Conservation (phyloP, 1,140 invertebrate species). For the Neotoxoptera formosana region DNA sequence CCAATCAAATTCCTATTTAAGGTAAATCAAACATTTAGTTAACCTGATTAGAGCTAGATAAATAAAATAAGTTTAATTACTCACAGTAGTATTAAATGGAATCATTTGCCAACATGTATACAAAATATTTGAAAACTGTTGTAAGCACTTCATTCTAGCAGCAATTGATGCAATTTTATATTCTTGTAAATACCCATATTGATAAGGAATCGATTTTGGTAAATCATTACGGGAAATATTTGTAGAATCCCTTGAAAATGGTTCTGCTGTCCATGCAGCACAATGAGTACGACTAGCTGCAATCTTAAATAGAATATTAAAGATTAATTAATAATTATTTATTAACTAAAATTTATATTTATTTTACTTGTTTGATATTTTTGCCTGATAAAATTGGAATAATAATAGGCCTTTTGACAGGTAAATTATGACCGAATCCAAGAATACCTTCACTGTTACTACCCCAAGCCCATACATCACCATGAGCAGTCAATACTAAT, state of each 20-base stretch:
- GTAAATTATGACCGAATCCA: constrained; percentile 68
- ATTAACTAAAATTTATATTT: background rate
- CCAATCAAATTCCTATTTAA: constrained; percentile 63
- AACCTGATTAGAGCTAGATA: background rate
- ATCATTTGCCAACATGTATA: constrained; percentile 72
- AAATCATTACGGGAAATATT: constrained; percentile 67
- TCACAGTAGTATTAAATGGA: constrained; percentile 65
- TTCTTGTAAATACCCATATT: constrained; percentile 69
- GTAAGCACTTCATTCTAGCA: constrained; percentile 69
- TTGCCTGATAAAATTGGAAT: constrained; percentile 68
- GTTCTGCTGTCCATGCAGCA: constrained; percentile 71
- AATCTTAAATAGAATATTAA: constrained; percentile 64
- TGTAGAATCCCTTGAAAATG: constrained; percentile 64
- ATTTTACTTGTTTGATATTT: constrained; percentile 68
- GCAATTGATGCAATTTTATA: constrained; percentile 67
- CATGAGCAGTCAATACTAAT: constrained; percentile 68
- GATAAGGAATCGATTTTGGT: constrained; percentile 68
- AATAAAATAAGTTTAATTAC: background rate
- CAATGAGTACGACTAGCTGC: constrained; percentile 72
- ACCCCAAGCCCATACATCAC: constrained; percentile 74
- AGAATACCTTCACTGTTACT: constrained; percentile 73
- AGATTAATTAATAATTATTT: constrained; percentile 34
- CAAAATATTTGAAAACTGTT: constrained; percentile 72
- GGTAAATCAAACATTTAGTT: background rate
- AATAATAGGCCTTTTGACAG: constrained; percentile 68